A percentile compares a stretch with the other conserved stretches of the same genome.
Evolutionary conservation across 2,797 vertebrate species (phyloP).

Genomic region (Peromyscus nudipes): DNA sequence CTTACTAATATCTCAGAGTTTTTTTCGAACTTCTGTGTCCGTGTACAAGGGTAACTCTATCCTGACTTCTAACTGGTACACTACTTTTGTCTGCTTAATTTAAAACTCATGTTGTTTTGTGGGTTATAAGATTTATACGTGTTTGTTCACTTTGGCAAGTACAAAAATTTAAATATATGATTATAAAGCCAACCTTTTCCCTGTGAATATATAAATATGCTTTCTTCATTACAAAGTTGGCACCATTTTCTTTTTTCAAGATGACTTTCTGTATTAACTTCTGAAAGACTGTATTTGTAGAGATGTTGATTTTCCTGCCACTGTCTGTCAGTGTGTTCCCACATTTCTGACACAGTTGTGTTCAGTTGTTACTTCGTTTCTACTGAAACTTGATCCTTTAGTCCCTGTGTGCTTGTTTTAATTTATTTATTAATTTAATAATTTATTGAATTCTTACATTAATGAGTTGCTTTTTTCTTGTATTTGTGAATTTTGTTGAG

Average conservation of each 20-base stretch:
- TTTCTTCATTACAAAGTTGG: neutral
- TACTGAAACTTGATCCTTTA: neutral
- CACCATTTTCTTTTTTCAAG: neutral
- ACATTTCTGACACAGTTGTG: neutral
- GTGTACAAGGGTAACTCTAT: neutral
- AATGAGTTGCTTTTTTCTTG: neutral
- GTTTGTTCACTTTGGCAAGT: neutral
- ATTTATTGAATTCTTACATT: neutral
- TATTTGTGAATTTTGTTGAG: constrained; percentile 45
- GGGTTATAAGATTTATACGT: neutral
- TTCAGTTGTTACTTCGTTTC: neutral
- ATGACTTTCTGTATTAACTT: neutral
- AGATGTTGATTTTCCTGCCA: neutral
- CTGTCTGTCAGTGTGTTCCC: neutral
- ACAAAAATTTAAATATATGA: neutral
- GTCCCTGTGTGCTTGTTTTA: neutral
- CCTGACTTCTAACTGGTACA: neutral
- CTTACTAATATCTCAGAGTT: neutral
- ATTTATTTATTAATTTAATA: constrained; percentile 3
- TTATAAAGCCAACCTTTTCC: neutral
- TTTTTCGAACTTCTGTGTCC: neutral
- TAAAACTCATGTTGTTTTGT: neutral
- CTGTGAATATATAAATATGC: neutral
- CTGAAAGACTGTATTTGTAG: neutral
- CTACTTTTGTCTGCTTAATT: neutral